Conservation (phyloP, 2,113 vertebrate genomes). For the Archilochus colubris region DNA sequence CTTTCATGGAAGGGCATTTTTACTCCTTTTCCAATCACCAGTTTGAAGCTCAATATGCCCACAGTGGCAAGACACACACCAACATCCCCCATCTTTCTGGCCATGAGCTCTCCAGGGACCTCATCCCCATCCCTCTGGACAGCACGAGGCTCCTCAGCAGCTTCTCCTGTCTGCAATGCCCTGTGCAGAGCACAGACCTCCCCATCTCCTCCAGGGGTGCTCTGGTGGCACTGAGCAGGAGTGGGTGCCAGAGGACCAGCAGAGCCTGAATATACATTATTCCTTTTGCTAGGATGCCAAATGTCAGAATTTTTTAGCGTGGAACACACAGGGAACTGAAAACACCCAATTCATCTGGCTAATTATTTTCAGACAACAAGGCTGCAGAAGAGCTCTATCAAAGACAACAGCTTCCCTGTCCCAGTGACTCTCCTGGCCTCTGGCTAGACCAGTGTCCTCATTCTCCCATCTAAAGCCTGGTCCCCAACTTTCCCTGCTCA, state of each 20-base stretch:
- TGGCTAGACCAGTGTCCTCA: background rate
- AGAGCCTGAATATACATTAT: background rate
- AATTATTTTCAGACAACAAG: background rate
- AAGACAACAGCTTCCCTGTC: slow-evolving; percentile 14
- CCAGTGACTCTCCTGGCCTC: background rate
- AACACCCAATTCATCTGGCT: background rate
- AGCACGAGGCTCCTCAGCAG: background rate
- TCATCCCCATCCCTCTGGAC: background rate
- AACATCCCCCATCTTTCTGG: background rate
- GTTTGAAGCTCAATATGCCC: background rate
- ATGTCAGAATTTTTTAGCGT: background rate
- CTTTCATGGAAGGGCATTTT: background rate
- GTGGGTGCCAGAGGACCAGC: background rate
- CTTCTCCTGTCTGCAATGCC: background rate
- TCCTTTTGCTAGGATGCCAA: background rate
- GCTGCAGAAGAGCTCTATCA: background rate
- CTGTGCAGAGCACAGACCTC: background rate
- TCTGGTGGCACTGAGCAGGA: background rate
- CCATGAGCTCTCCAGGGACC: background rate
- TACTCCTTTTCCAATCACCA: background rate
- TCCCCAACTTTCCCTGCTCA: background rate
- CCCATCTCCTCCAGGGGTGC: background rate
- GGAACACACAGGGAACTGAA: background rate
- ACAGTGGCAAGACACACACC: background rate
- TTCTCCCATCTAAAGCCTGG: background rate